Conservation (phyloP, 2,113 vertebrate genomes). For the Chionodraco myersi region DNA sequence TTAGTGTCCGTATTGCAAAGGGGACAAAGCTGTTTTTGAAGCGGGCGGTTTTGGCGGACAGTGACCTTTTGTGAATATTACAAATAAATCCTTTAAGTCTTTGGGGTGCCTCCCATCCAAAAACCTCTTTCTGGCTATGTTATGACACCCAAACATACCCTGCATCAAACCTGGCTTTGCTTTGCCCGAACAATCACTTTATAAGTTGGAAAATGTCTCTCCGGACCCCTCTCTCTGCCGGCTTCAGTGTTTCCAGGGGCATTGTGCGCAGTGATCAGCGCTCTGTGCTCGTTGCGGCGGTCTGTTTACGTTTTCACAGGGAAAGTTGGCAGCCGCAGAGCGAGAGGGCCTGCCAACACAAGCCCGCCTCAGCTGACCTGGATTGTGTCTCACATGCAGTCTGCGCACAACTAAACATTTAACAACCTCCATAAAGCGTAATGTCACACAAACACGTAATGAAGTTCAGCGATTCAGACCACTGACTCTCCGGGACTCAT, state of each 20-base stretch:
- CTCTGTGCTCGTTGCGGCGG: conserved; percentile 62
- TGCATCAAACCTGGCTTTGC: conserved; percentile 35
- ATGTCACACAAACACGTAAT: conserved; percentile 44
- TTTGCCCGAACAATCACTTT: conserved; percentile 53
- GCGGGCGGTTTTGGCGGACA: too few species aligned
- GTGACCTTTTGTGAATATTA: too few species aligned
- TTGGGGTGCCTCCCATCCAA: conserved; percentile 11
- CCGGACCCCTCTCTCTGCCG: conserved; percentile 45
- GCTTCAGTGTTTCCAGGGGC: conserved; percentile 69
- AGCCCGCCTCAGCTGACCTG: conserved; percentile 68
- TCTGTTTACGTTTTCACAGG: conserved; percentile 72
- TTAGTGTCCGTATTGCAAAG: too few species aligned
- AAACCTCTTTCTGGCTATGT: conserved; percentile 1
- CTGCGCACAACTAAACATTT: conserved; percentile 60
- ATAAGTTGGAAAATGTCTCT: conserved; percentile 49
- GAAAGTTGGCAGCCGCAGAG: conserved; percentile 63
- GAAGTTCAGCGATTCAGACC: conserved; percentile 55
- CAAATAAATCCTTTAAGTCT: too few species aligned
- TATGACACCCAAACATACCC: conserved; percentile 42
- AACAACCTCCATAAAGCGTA: conserved; percentile 63
- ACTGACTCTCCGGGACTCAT: conserved; percentile 36
- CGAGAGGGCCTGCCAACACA: conserved; percentile 61
- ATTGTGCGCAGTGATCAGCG: conserved; percentile 59
- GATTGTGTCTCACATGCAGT: conserved; percentile 61
- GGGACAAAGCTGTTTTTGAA: too few species aligned